phyloP scores from a whole-genome alignment of 2,113 vertebrate species.

The Siniperca knerii region DNA sequence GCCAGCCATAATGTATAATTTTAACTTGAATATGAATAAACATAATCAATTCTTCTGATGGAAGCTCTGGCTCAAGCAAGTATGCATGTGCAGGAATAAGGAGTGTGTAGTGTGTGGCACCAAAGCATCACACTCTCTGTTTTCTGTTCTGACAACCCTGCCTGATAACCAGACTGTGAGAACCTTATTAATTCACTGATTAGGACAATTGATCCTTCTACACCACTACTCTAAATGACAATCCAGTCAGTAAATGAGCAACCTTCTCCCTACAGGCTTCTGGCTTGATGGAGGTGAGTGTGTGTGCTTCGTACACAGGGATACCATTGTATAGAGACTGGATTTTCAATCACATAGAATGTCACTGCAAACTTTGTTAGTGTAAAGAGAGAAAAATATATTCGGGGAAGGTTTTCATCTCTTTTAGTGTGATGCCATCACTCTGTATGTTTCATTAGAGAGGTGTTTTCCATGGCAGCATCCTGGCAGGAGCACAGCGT shows the following conservation, averaged over 20 bases:
- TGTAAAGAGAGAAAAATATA: not conserved
- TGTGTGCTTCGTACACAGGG: not conserved
- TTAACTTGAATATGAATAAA: constrained; percentile 34
- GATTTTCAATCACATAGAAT: constrained; percentile 8
- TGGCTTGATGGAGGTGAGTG: not conserved
- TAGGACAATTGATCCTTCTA: constrained; percentile 48
- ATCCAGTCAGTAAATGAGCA: constrained; percentile 46
- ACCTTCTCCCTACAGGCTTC: constrained; percentile 5
- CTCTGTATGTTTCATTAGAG: not conserved
- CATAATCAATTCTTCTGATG: not conserved
- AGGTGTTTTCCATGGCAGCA: not conserved
- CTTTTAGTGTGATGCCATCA: not conserved
- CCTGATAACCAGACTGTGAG: constrained; percentile 29
- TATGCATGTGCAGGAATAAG: not conserved
- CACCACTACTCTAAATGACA: constrained; percentile 40
- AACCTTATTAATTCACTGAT: constrained; percentile 61
- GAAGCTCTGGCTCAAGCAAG: constrained; percentile 22
- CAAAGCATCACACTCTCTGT: constrained; percentile 8
- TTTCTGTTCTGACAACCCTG: not conserved
- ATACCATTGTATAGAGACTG: not conserved
- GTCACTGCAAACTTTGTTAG: not conserved
- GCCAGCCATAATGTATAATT: not conserved
- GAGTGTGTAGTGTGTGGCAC: not conserved
- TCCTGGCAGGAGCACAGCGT: constrained; percentile 1
- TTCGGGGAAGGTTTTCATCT: not conserved